A percentile compares a stretch with the other conserved stretches of the same genome.
Evolutionary conservation across 2,113 vertebrate species (phyloP).

Genomic region (Trinectes maculatus): DNA sequence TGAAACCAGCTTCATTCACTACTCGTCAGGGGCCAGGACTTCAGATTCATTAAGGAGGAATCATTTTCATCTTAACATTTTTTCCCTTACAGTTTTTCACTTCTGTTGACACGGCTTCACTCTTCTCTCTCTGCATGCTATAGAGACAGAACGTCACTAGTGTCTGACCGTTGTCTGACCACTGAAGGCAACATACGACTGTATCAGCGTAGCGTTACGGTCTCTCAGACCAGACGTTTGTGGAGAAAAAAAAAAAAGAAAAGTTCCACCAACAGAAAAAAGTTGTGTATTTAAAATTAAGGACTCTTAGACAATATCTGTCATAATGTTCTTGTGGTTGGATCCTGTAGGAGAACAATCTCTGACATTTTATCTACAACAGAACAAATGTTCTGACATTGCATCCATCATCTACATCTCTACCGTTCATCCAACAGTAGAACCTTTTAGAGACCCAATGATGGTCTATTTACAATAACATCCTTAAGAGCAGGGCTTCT

Average conservation of each 20-base stretch:
- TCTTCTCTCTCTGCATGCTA: constrained; percentile 30
- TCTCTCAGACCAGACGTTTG: constrained; percentile 46
- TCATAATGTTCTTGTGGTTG: constrained; percentile 19
- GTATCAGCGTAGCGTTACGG: not conserved
- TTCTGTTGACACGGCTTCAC: not conserved
- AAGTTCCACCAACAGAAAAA: constrained; percentile 36
- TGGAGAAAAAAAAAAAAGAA: constrained; percentile 18
- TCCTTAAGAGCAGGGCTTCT: constrained; percentile 41
- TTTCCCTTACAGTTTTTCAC: not conserved
- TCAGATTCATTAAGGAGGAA: constrained; percentile 29
- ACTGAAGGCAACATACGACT: not conserved
- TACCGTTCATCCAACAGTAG: constrained; percentile 52
- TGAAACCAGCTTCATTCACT: constrained; percentile 50
- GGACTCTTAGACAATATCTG: constrained; percentile 43
- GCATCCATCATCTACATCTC: constrained; percentile 49
- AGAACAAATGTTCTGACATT: constrained; percentile 58
- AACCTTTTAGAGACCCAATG: constrained; percentile 48
- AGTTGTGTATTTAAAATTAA: constrained; percentile 22
- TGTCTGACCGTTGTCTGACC: not conserved
- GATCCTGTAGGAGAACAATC: constrained; percentile 56
- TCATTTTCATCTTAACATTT: not conserved
- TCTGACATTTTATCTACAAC: constrained; percentile 62
- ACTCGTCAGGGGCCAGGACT: constrained; percentile 38
- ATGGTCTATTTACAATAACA: constrained; percentile 66
- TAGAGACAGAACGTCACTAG: not conserved